Conservation (phyloP, 2,888 invertebrate genomes). For the Acleris cristana region DNA sequence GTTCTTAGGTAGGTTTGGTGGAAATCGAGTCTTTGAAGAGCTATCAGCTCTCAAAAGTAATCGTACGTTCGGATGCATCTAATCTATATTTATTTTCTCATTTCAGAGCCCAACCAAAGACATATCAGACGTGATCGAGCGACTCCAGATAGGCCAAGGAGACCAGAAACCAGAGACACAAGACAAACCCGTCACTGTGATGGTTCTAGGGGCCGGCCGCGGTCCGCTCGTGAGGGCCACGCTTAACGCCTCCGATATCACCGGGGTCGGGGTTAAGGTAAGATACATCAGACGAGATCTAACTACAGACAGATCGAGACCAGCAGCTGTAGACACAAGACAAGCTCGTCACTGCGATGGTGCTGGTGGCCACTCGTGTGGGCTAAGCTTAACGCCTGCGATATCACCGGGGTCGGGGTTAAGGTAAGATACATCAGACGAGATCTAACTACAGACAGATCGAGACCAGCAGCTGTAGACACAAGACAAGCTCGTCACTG, state of each 20-base stretch:
- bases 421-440: constrained; percentile 67
- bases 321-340: constrained; percentile 5
- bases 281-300: background rate
- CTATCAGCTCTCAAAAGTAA: too few relatives aligned
- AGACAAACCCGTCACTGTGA: constrained; percentile 82
- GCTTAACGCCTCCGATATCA: constrained; percentile 90
- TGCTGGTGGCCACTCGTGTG: constrained; percentile 96
- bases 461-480: constrained; percentile 1
- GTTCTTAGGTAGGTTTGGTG: too few relatives aligned
- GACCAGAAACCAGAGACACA: constrained; percentile 24
- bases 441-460: background rate
- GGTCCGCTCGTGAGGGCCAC: constrained; percentile 97
- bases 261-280: constrained; percentile 88
- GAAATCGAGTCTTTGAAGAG: too few relatives aligned
- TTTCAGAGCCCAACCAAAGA: constrained; percentile 19
- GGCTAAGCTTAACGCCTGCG: constrained; percentile 93
- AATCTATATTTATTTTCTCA: background rate
- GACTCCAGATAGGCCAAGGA: constrained; percentile 43
- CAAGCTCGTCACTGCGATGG: constrained; percentile 80
- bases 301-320: background rate
- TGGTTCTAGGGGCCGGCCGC: constrained; percentile 97
- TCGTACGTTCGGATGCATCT: background rate
- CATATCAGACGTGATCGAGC: constrained; percentile 25
- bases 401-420: constrained; percentile 87
- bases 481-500: too few relatives aligned